Percentiles rank a stretch among this genome's conserved stretches.
Evolutionary conservation across 2,797 vertebrate species (phyloP).

Genomic region (Podargus strigoides): DNA sequence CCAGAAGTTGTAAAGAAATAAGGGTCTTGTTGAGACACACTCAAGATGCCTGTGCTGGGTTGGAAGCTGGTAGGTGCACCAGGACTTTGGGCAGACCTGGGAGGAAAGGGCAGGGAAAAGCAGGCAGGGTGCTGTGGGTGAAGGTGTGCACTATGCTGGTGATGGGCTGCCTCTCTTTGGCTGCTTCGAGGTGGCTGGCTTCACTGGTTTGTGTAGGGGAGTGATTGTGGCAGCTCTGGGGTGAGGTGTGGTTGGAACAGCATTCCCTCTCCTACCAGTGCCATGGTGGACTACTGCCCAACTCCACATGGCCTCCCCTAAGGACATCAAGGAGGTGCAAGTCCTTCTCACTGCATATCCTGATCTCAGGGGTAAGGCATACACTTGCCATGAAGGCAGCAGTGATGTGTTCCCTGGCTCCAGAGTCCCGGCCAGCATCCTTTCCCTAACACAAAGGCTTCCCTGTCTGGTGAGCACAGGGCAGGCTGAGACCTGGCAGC

Average conservation of each 20-base stretch:
- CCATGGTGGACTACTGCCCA: not conserved
- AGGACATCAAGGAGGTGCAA: not conserved
- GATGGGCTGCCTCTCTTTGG: not conserved
- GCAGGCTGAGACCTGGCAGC: not conserved
- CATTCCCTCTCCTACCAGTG: not conserved
- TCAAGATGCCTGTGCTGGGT: not conserved
- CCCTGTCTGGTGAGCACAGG: not conserved
- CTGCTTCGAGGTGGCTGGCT: not conserved
- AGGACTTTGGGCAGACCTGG: not conserved
- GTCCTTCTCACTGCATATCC: not conserved
- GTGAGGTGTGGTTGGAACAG: rapidly evolving
- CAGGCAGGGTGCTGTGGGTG: not conserved
- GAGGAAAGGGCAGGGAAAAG: not conserved
- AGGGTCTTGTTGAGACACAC: not conserved
- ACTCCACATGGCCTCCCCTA: not conserved
- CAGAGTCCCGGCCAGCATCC: not conserved
- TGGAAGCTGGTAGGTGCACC: not conserved
- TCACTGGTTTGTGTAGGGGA: not conserved
- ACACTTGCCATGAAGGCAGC: not conserved
- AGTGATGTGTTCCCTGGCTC: rapidly evolving
- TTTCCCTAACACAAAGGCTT: not conserved
- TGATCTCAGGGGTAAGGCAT: not conserved
- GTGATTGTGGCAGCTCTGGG: not conserved
- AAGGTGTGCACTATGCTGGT: rapidly evolving
- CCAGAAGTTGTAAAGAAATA: not conserved